phyloP scores from a whole-genome alignment of 64 coral and sea anemone genomes.

The Montipora foliosa region DNA sequence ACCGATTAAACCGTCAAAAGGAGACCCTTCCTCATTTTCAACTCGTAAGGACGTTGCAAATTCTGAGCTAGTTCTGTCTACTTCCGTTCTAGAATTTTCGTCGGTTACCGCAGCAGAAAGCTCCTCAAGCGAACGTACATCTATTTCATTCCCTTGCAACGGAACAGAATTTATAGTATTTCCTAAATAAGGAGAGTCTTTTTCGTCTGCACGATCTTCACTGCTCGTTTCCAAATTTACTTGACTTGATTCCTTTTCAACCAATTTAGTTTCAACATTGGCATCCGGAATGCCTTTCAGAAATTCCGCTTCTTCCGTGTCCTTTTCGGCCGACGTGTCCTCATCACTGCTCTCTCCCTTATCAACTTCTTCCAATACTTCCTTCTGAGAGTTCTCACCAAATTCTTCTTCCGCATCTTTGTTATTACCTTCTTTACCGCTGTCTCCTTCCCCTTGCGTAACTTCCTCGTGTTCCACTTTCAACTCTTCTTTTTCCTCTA shows the following conservation, averaged over 20 bases:
- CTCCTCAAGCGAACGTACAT: slow-evolving; percentile 45
- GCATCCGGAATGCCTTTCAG: background rate
- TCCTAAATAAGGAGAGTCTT: slow-evolving; percentile 17
- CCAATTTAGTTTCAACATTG: background rate
- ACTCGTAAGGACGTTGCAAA: background rate
- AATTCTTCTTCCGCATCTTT: background rate
- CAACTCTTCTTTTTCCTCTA: slow-evolving; percentile 26
- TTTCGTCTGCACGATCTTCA: background rate
- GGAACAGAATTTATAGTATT: background rate
- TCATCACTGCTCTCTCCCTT: slow-evolving; percentile 2
- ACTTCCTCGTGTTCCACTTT: slow-evolving; percentile 1
- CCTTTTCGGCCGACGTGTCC: background rate
- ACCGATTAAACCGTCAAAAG: background rate
- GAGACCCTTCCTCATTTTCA: background rate
- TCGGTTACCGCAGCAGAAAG: slow-evolving; percentile 13
- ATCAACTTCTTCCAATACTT: slow-evolving; percentile 3
- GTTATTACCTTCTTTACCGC: slow-evolving; percentile 16
- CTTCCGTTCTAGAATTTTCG: slow-evolving; percentile 7
- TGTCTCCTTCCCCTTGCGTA: slow-evolving; percentile 17
- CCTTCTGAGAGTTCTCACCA: background rate
- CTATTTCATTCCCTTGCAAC: background rate
- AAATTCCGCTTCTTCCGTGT: background rate
- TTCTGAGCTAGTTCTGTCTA: slow-evolving; percentile 41
- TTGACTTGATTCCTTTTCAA: slow-evolving; percentile 21
- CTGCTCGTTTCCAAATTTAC: background rate